These are phyloP conservation scores for Watsonalla cultraria DNA, from an alignment of 2,888 invertebrate genomes.

Conservation along the genomic window DNA sequence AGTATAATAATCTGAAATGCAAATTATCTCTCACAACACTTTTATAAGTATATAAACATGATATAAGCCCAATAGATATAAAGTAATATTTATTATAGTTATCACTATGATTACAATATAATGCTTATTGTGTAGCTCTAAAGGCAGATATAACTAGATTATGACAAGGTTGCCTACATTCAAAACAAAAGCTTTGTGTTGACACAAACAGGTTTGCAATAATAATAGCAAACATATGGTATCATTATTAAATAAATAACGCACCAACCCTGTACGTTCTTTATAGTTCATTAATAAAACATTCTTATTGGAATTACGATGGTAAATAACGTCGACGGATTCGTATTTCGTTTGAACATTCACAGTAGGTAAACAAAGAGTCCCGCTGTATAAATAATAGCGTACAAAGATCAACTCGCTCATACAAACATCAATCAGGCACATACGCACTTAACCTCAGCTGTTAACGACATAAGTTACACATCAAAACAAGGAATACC, in stretches of 20 bases:
- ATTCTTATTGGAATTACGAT: not conserved
- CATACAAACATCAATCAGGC: conserved; percentile 29
- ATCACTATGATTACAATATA: too few species aligned
- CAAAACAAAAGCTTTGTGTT: conserved; percentile 2
- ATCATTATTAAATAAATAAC: not conserved
- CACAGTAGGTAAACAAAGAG: not conserved
- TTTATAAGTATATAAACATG: too few species aligned
- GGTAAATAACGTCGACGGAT: too few species aligned
- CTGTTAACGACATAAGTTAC: conserved; percentile 37
- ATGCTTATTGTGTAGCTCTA: too few species aligned
- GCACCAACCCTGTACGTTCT: not conserved
- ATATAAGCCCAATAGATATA: too few species aligned
- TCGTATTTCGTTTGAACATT: not conserved
- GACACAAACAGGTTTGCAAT: not conserved
- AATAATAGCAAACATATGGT: not conserved
- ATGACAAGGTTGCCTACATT: not conserved
- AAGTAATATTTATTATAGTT: too few species aligned
- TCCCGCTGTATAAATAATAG: not conserved
- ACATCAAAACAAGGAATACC: conserved; percentile 65
- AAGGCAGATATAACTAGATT: not conserved
- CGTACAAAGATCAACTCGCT: conserved; percentile 13
- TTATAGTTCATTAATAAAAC: not conserved
- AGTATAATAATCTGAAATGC: too few species aligned
- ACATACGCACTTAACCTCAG: conserved; percentile 39
- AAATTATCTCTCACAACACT: too few species aligned